Conservation (phyloP, 2,888 invertebrate genomes). For the Noctua comes region DNA sequence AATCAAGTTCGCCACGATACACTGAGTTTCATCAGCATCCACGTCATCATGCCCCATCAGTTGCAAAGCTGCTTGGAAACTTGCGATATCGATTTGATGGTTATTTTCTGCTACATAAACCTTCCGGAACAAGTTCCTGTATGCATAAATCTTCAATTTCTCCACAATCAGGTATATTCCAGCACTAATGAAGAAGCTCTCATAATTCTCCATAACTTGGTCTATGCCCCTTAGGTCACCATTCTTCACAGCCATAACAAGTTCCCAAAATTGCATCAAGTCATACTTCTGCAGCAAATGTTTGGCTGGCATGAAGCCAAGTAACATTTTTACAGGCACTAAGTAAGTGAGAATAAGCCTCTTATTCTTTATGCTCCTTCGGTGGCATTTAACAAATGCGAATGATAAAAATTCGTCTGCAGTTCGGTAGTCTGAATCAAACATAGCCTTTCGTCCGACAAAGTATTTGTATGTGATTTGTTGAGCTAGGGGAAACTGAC, state of each 20-base stretch:
- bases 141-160: conserved; percentile 98
- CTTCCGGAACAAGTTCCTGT: conserved; percentile 98
- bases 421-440: conserved; percentile 98
- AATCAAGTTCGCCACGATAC: conserved; percentile 98
- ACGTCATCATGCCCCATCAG: conserved; percentile 96
- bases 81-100: conserved; percentile 97
- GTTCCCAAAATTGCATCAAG: conserved; percentile 96
- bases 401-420: conserved; percentile 98
- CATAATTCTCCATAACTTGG: conserved; percentile 95
- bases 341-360: conserved; percentile 97
- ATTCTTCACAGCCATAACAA: conserved; percentile 96
- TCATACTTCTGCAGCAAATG: conserved; percentile 96
- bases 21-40: conserved; percentile 98
- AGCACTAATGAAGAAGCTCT: conserved; percentile 97
- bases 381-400: conserved; percentile 97
- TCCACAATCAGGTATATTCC: conserved; percentile 99
- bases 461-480: conserved; percentile 99
- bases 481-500: conserved; percentile 97
- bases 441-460: conserved; percentile 99
- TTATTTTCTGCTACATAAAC: conserved; percentile 94
- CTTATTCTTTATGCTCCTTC: conserved; percentile 95
- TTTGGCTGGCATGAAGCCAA: conserved; percentile 98
- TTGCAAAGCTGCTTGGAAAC: conserved; percentile 95
- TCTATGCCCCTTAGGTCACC: conserved; percentile 97
- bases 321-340: conserved; percentile 98